Evolutionary conservation across 2,888 invertebrate genomes (phyloP).

Genomic region (Macropis europaea): DNA sequence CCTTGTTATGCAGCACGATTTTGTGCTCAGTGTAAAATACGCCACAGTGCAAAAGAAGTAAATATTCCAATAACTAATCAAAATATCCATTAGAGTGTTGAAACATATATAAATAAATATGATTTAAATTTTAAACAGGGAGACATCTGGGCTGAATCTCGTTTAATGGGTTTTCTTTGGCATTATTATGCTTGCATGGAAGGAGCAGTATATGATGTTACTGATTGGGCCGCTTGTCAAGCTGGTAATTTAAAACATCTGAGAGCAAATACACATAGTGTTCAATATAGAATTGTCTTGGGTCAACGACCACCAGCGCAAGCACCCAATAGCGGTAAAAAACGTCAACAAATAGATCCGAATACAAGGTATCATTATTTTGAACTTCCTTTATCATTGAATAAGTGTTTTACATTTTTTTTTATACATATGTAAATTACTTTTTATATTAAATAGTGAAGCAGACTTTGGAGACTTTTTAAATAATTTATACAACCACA

Average conservation of each 20-base stretch:
- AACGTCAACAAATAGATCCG: constrained; percentile 74
- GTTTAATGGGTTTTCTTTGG: constrained; percentile 93
- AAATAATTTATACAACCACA: constrained; percentile 88
- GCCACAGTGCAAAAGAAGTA: constrained; percentile 94
- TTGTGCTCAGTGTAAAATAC: constrained; percentile 93
- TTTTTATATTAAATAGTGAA: constrained; percentile 80
- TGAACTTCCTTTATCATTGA: background rate
- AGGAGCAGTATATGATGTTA: constrained; percentile 96
- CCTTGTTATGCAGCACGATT: constrained; percentile 95
- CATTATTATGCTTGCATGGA: constrained; percentile 98
- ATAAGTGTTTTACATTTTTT: background rate
- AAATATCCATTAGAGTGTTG: background rate
- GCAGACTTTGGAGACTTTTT: constrained; percentile 91
- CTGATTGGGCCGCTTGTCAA: constrained; percentile 98
- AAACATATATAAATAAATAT: background rate
- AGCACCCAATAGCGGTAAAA: constrained; percentile 65
- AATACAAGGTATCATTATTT: constrained; percentile 70
- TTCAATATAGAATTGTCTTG: constrained; percentile 92
- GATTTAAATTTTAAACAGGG: constrained; percentile 82
- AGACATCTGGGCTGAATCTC: constrained; percentile 97
- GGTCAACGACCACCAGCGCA: constrained; percentile 84
- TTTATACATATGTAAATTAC: background rate
- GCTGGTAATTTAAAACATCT: constrained; percentile 89
- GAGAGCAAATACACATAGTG: constrained; percentile 94
- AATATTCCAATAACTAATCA: constrained; percentile 25